These are phyloP conservation scores for Theropithecus gelada DNA, from an alignment of 2,113 vertebrate species.

Conservation along the genomic window DNA sequence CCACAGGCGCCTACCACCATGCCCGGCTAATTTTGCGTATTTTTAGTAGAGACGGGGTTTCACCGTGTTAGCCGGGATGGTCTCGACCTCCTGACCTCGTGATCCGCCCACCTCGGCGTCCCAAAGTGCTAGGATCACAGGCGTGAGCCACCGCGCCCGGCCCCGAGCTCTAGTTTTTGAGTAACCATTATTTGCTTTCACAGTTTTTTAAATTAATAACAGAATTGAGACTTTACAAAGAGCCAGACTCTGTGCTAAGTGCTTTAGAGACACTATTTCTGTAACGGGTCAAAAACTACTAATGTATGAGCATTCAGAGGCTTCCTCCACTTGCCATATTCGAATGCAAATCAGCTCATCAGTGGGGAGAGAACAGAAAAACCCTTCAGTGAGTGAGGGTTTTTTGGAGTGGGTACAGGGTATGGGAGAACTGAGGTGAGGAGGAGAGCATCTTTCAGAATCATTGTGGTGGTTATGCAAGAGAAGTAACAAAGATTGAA, in stretches of 20 bases:
- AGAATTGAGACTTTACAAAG: neutral
- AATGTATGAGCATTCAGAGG: neutral
- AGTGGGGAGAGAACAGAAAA: neutral
- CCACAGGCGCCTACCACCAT: too few species aligned
- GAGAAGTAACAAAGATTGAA: neutral
- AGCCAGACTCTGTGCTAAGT: neutral
- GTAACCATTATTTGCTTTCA: neutral
- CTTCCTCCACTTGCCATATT: neutral
- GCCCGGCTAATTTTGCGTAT: too few species aligned
- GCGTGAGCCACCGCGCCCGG: too few species aligned
- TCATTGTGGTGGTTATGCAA: accelerated
- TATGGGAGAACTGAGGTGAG: neutral
- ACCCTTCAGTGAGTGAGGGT: neutral
- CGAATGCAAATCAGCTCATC: neutral
- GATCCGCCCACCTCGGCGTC: too few species aligned
- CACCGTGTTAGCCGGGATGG: too few species aligned
- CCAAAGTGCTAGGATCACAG: too few species aligned
- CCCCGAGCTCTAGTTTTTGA: neutral
- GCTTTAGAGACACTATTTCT: neutral
- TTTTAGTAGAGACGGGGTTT: too few species aligned
- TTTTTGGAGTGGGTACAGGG: neutral
- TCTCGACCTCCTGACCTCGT: too few species aligned
- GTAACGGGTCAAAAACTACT: neutral
- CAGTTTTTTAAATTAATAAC: neutral
- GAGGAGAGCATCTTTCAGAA: neutral